Evolutionary conservation across 2,113 vertebrate species (phyloP).

Genomic region (Plecotus auritus): DNA sequence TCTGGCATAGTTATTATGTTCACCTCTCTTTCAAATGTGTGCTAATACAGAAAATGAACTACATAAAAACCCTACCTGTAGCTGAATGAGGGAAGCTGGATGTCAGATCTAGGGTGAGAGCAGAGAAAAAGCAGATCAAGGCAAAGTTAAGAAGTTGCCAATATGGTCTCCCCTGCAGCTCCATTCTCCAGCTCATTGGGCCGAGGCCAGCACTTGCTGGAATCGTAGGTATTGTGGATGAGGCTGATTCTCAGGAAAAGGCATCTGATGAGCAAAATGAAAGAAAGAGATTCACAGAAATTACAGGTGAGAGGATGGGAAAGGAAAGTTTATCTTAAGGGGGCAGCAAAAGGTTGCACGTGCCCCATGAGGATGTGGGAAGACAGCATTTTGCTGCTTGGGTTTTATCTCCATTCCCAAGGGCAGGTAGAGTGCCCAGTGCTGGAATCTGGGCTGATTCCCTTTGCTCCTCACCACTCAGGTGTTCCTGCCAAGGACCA

Average conservation of each 20-base stretch:
- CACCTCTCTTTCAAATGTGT: neutral
- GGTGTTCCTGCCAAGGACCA: neutral
- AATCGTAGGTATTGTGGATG: neutral
- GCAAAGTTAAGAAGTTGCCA: neutral
- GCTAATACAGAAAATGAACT: neutral
- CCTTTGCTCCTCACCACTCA: neutral
- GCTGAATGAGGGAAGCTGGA: neutral
- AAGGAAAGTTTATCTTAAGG: neutral
- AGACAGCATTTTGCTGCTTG: neutral
- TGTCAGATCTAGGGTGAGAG: neutral
- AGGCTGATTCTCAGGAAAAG: neutral
- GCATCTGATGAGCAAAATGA: neutral
- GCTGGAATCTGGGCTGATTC: neutral
- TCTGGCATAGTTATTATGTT: neutral
- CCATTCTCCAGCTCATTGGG: neutral
- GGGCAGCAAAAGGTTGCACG: neutral
- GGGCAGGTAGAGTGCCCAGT: too few relatives aligned
- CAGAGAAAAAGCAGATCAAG: neutral
- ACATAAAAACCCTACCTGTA: neutral
- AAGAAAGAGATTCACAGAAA: neutral
- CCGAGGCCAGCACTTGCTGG: neutral
- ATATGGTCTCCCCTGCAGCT: too few relatives aligned
- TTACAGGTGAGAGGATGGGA: neutral
- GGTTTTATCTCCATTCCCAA: neutral
- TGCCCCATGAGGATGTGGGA: neutral